Percentiles rank a stretch among this genome's conserved stretches.
These are phyloP conservation scores for Bombyx huttoni DNA, from an alignment of 2,888 invertebrate genomes.

Conservation along the genomic window DNA sequence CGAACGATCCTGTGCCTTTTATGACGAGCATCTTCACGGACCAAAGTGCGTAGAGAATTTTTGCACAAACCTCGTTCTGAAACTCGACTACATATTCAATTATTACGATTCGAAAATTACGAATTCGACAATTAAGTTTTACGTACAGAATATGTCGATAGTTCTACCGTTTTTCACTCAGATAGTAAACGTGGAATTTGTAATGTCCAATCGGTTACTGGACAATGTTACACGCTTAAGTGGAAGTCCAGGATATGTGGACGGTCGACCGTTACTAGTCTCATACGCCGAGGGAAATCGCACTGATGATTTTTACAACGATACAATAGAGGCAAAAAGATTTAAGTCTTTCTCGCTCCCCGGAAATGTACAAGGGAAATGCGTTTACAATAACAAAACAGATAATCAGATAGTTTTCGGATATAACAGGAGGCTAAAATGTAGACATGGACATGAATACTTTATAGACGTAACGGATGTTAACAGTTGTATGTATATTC, in stretches of 20 bases:
- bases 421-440: constrained; percentile 55
- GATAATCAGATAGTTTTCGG: constrained; percentile 58
- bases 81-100: constrained; percentile 44
- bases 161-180: constrained; percentile 30
- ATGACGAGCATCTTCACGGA: constrained; percentile 36
- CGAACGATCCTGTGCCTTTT: constrained; percentile 26
- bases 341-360: constrained; percentile 30
- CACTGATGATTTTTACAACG: constrained; percentile 38
- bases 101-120: constrained; percentile 37
- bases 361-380: constrained; percentile 48
- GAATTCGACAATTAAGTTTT: constrained; percentile 41
- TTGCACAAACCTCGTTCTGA: constrained; percentile 42
- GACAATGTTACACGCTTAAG: constrained; percentile 57
- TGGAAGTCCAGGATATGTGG: constrained; percentile 84
- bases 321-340: constrained; percentile 10
- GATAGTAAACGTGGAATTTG: constrained; percentile 40
- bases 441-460: constrained; percentile 29
- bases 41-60: constrained; percentile 34
- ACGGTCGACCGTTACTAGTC: constrained; percentile 74
- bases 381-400: constrained; percentile 35
- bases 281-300: constrained; percentile 39
- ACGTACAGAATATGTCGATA: constrained; percentile 26
- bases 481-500: constrained; percentile 33
- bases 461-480: constrained; percentile 21
- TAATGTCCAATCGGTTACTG: constrained; percentile 33